Percentiles rank a stretch among this genome's conserved stretches.
These are phyloP conservation scores for Ypsolopha scabrella DNA, from an alignment of 2,888 invertebrate species.

Conservation along the genomic window DNA sequence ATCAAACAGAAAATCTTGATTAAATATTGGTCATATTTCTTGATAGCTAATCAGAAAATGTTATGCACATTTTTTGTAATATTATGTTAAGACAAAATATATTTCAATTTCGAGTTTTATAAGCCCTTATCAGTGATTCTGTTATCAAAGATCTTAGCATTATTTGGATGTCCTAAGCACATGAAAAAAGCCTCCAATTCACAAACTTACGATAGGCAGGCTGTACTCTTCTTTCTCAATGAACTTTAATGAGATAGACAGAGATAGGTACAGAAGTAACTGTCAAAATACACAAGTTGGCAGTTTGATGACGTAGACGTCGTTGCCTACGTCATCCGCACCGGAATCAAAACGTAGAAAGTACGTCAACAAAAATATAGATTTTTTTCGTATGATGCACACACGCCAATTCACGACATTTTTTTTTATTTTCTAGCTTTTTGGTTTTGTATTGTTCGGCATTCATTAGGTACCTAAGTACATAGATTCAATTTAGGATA, in stretches of 20 bases:
- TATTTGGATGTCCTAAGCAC: conserved; percentile 40
- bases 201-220: conserved; percentile 44
- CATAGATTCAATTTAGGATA: too few species aligned
- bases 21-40: conserved; percentile 9
- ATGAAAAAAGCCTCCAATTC: conserved; percentile 55
- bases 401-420: too few species aligned
- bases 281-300: conserved; percentile 13
- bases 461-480: too few species aligned
- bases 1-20: conserved; percentile 25
- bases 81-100: neutral
- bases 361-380: conserved; percentile 51
- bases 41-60: conserved; percentile 10
- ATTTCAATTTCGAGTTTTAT: neutral
- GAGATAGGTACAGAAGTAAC: conserved; percentile 24
- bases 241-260: conserved; percentile 28
- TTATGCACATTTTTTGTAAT: conserved; percentile 11
- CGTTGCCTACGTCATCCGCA: conserved; percentile 60
- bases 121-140: conserved; percentile 36
- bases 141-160: conserved; percentile 40
- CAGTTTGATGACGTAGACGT: conserved; percentile 46
- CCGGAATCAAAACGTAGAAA: conserved; percentile 57
- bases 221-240: conserved; percentile 37
- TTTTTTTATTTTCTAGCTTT: too few species aligned
- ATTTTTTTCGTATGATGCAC: conserved; percentile 28
- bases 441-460: too few species aligned